Evolutionary conservation across 2,113 vertebrate species (phyloP), one percentile per base, ranked within the genome.

Genomic region (Lagopus leucura): DNA sequence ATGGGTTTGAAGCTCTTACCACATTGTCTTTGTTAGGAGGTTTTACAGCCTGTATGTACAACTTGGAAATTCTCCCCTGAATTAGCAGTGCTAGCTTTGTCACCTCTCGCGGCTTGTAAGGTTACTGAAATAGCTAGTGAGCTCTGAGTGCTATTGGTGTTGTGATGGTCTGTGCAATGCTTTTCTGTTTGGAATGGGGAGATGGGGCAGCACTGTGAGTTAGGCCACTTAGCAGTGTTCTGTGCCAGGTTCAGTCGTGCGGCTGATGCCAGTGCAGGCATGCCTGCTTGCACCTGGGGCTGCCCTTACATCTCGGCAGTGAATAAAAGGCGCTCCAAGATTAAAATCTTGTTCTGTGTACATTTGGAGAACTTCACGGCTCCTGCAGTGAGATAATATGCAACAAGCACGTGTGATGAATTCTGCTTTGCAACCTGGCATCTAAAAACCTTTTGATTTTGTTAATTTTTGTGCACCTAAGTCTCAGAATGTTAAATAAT

Each of bases 11-110:
- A 36, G 28, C 32, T 78, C 2, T 58, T 73, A 12, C 14, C n/a
- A 13, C 22, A 45, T 30, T 0, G 0, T 60, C 11, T 34, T 1
- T 25, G 6, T 38, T 67, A 27, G 1, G 12, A 1, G 30, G 1
- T 34, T 72, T 20, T 34, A 34, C 6, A 1, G 4, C 24, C 52
- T 2, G 3, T 77, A 34, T 60, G 13, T 36, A 85, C 48, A 82
- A 28, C 15, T 87, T 40, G 40, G 47, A 72, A 48, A 18, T 22
- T 78, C 7, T 77, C 8, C 58, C 18, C 25, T 42, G 54, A 57
- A 57, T 22, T 13, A 10, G 42, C 54, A 19, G 18, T 89, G 74
- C 12, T 20, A 42, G 14, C 21, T 90, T 65, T 71, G 11, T 83
- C 65, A 11, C 32, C 12, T 11, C 3, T 28, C 52, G 38, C 4